These are phyloP conservation scores for Manacus vitellinus DNA, from an alignment of 2,113 vertebrate species.

Conservation along the genomic window DNA sequence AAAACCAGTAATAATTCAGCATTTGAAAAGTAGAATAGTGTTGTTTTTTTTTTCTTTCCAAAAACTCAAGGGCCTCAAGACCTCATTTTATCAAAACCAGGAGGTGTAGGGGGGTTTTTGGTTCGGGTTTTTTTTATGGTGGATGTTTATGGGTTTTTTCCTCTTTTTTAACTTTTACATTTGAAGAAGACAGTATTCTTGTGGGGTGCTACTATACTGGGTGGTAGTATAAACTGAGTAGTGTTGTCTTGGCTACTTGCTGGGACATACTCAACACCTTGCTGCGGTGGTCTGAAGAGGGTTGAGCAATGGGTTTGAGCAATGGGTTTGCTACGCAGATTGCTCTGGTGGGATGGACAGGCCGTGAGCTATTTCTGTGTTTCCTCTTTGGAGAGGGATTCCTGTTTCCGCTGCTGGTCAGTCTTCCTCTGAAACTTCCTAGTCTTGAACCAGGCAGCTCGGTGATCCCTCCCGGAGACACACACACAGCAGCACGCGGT, in stretches of 20 bases:
- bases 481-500: neutral
- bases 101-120: neutral
- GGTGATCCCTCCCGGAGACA: neutral
- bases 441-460: neutral
- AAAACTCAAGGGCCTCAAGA: neutral
- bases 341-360: neutral
- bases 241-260: neutral
- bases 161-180: neutral
- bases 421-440: neutral
- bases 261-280: rapidly evolving
- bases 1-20: neutral
- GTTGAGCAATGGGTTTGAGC: neutral
- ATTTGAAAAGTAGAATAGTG: neutral
- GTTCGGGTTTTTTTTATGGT: neutral
- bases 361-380: neutral
- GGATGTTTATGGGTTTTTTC: neutral
- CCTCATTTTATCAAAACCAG: neutral
- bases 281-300: neutral
- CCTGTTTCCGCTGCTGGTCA: neutral
- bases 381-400: neutral
- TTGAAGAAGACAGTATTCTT: neutral
- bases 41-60: neutral
- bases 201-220: neutral
- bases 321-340: rapidly evolving
- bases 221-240: no score